Conservation (phyloP, 2,113 vertebrate genomes). For the Phyllostomus hastatus region DNA sequence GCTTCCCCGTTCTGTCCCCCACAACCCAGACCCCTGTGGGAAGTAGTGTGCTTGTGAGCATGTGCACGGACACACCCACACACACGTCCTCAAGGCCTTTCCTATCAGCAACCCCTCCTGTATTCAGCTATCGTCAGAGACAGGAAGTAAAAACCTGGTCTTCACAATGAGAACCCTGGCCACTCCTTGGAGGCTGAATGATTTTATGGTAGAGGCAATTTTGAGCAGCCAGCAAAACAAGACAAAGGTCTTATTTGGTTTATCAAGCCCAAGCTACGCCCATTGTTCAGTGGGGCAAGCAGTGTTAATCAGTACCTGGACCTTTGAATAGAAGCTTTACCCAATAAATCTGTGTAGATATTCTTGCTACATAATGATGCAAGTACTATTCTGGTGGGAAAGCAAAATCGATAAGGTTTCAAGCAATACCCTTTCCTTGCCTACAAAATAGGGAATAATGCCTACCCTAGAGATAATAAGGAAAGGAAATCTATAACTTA, state of each 20-base stretch:
- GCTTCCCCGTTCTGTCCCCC: neutral
- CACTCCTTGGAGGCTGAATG: constrained; percentile 19
- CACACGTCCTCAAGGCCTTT: neutral
- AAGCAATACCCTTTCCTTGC: neutral
- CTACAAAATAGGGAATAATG: neutral
- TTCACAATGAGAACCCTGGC: neutral
- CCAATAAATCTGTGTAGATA: constrained; percentile 50
- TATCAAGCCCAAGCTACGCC: constrained; percentile 55
- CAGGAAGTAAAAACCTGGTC: neutral
- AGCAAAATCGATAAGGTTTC: constrained; percentile 22
- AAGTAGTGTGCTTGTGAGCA: neutral
- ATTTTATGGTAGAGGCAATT: constrained; percentile 40
- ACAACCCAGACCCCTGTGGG: neutral
- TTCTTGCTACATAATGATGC: neutral
- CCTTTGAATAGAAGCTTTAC: constrained; percentile 57
- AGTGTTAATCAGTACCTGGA: constrained; percentile 65
- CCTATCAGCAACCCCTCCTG: neutral
- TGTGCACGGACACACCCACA: neutral
- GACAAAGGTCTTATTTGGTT: constrained; percentile 73
- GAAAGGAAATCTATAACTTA: constrained; percentile 4
- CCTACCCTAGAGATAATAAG: neutral
- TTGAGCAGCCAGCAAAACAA: constrained; percentile 62
- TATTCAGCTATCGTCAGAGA: neutral
- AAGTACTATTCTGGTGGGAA: neutral
- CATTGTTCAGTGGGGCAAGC: constrained; percentile 42